Evolutionary conservation across 2,888 invertebrate genomes (phyloP).

Genomic region (Tetropium fuscum): DNA sequence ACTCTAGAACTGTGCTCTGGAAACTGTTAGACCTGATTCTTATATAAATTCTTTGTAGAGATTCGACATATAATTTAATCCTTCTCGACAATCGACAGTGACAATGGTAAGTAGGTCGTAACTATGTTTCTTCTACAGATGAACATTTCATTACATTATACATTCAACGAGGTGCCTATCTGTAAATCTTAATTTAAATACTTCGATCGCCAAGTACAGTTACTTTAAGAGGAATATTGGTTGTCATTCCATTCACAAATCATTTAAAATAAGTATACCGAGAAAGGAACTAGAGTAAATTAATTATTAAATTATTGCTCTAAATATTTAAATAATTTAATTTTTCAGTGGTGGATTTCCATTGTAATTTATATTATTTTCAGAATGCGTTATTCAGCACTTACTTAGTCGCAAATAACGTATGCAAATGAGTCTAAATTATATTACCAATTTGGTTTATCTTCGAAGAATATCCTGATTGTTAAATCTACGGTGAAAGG

Average conservation of each 20-base stretch:
- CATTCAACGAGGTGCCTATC: conserved; percentile 14
- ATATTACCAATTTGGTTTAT: no score
- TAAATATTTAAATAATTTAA: no score
- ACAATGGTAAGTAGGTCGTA: conserved; percentile 20
- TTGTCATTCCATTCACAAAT: conserved; percentile 4
- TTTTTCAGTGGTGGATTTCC: no score
- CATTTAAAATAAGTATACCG: conserved; percentile 1
- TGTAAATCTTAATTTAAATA: conserved; percentile 14
- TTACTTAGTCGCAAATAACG: no score
- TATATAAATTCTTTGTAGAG: conserved; percentile 5
- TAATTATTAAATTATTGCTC: no score
- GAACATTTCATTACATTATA: conserved; percentile 13
- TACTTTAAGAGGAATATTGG: conserved; percentile 1
- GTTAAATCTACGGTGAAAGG: no score
- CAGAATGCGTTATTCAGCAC: no score
- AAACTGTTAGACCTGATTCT: conserved; percentile 4
- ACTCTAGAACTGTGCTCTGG: neutral
- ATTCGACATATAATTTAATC: neutral
- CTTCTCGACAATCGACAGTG: neutral
- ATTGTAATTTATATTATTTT: no score
- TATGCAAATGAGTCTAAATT: no score
- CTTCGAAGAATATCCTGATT: no score
- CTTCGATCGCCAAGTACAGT: conserved; percentile 7
- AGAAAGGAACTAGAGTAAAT: neutral
- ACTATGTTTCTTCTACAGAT: conserved; percentile 10